Evolutionary conservation across 2,888 invertebrate species (phyloP), one percentile per base, ranked within the genome.

Genomic region (Busseola fusca): DNA sequence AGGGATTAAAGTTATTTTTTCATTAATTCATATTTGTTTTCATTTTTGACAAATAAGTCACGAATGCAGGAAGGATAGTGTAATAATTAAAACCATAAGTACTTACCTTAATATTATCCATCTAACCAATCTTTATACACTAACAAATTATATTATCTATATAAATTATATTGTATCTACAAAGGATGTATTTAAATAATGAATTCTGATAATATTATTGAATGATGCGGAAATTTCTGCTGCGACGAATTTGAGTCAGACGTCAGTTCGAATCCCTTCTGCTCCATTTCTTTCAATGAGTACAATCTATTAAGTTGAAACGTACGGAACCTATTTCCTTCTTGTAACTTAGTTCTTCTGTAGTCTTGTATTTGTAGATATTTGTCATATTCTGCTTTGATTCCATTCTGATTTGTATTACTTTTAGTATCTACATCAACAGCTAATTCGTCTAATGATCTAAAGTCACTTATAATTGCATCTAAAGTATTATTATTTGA

Each of bases 141-240:
- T 85, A 73, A 45, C 37, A 48, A 85, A 70, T 63, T 69, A 71
- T 67, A 0, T 18, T 72, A 63, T 69, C 65, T 69, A 73, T 70
- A 60, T 78, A 72, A 54, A 69, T 69, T 68, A 75, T 69, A 64
- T 78, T 42, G 27, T 74, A 9, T 37, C 27, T 50, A 69, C 30
- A 64, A 37, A 30, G 1, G 21, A 34, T n/a, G 42, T 72, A 83
- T 89, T 87, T 93, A 94, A 87, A 93, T 80, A 80, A 94, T 91
- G 85, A 89, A 93, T 86, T 94, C 94, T 54, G 94, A 92, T 72
- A 94, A 83, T 83, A 95, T 90, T 16, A 91, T 82, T 34, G 89
- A 77, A 79, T 89, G 84, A 81, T 90, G 86, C 34, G 82, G 65
- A 52, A 76, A 79, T 69, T 91, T 92, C 45, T 89, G 86, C 16